phyloP scores from a whole-genome alignment of 2,113 vertebrate species.

The Dicrurus megarhynchus region DNA sequence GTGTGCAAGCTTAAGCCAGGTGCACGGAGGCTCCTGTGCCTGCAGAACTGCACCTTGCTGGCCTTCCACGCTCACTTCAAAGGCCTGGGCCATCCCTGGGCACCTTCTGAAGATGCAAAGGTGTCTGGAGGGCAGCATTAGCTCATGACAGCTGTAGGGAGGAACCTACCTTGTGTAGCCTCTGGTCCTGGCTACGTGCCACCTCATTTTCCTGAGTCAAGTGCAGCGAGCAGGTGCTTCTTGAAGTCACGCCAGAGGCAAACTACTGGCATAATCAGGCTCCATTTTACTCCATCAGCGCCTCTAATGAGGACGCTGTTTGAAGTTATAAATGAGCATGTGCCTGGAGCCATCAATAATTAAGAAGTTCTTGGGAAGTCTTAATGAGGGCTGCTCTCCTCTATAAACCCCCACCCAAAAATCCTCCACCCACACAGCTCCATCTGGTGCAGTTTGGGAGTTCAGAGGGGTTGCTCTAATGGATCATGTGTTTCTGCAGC shows the following conservation, averaged over 20 bases:
- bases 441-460: neutral
- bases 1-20: neutral
- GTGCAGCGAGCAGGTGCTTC: slow-evolving; percentile 30
- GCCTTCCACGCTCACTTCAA: neutral
- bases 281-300: neutral
- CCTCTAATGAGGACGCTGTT: neutral
- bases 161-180: neutral
- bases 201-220: slow-evolving; percentile 23
- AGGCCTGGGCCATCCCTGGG: neutral
- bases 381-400: neutral
- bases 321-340: slow-evolving; percentile 28
- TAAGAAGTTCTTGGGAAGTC: neutral
- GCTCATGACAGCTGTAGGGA: neutral
- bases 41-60: neutral
- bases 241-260: slow-evolving; percentile 46
- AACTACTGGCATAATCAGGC: neutral
- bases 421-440: neutral
- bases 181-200: slow-evolving; percentile 30
- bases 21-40: neutral
- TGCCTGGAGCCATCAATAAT: slow-evolving; percentile 21
- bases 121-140: slow-evolving; percentile 14
- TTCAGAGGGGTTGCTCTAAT: neutral
- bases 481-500: fast-evolving
- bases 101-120: neutral
- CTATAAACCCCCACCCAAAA: neutral